Percentiles rank a stretch among this genome's conserved stretches.
phyloP scores from a whole-genome alignment of 1,140 invertebrate genomes.

The Psilanteris sp. region DNA sequence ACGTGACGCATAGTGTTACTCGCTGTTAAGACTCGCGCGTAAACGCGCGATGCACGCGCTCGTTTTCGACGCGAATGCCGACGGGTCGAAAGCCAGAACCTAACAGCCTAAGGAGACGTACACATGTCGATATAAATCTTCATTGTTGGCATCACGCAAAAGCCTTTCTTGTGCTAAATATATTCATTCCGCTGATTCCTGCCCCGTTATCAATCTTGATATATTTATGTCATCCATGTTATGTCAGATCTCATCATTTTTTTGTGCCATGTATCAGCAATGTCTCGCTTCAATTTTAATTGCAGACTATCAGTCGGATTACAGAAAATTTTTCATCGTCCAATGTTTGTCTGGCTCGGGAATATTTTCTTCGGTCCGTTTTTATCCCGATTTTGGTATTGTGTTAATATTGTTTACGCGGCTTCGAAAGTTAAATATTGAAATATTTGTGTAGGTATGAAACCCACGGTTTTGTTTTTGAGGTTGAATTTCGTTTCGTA shows the following conservation, averaged over 20 bases:
- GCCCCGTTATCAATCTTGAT: slow-evolving; percentile 52
- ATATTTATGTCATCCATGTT: slow-evolving; percentile 47
- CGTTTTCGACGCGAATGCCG: neutral
- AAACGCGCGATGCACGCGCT: slow-evolving; percentile 34
- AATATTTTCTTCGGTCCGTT: no score
- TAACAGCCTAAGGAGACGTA: slow-evolving; percentile 22
- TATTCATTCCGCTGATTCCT: slow-evolving; percentile 26
- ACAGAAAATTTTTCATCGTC: no score
- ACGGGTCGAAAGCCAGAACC: slow-evolving; percentile 6
- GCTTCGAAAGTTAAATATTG: no score
- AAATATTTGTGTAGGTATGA: no score
- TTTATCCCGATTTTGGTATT: no score
- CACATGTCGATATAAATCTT: slow-evolving; percentile 54
- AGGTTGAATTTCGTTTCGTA: no score
- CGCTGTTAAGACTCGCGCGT: slow-evolving; percentile 9
- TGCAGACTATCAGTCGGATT: neutral
- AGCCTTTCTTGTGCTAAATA: slow-evolving; percentile 16
- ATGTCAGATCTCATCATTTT: slow-evolving; percentile 49
- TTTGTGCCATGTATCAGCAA: no score
- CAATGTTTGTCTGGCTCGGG: no score
- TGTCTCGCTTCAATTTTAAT: slow-evolving; percentile 15
- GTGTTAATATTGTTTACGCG: no score
- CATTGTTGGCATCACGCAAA: slow-evolving; percentile 36
- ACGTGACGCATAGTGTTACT: slow-evolving; percentile 34
- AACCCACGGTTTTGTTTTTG: no score